Base-by-base conservation (phyloP, 2,113 vertebrate species). In the Hemicordylus capensis region DNA sequence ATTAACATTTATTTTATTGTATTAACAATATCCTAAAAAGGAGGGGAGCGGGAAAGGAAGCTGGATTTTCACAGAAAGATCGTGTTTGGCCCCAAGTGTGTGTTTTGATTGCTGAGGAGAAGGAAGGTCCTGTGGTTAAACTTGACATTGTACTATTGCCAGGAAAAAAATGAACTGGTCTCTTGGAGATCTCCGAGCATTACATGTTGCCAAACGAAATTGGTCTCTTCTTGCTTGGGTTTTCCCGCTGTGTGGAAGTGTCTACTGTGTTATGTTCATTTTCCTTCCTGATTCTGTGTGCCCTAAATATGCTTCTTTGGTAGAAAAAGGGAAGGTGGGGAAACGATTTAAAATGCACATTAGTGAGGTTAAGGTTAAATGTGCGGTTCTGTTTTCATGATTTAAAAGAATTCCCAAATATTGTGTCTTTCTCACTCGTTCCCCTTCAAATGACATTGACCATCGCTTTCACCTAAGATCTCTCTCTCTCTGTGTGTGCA, bases 111-210 rank as follows among this genome's bases (percentile, higher is more conserved):
- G 39, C 51, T 2, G n/a, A 46, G 64, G 22, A 9, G 76, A 78
- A 72, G 54, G 31, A 1, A 28, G 1, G 31, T 73, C 69, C 2
- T 44, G 59, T 20, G 83, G 46, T 34, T 85, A 67, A 70, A 58
- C 72, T 84, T 90, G 81, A 58, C 92, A 1, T 28, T 87, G 67
- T n/a, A 54, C 54, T 6, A 22, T 28, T 24, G 19, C 34, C 7
- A 28, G 9, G 75, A 31, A 75, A 17, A 0, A 19, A 67, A 48
- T 79, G 82, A 70, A 79, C 6, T 0, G 2, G 80, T 89, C 89
- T 94, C 86, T 85, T 87, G 79, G 83, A 87, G 88, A 84, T 42
- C 87, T 63, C 80, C 90, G 37, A 28, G 34, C 58, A 87, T 86
- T 80, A 84, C 82, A 84, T 9, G 42, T 63, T 89, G 61, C 80